Evolutionary conservation across 2,113 vertebrate species (phyloP).

Genomic region (Maccullochella peelii): DNA sequence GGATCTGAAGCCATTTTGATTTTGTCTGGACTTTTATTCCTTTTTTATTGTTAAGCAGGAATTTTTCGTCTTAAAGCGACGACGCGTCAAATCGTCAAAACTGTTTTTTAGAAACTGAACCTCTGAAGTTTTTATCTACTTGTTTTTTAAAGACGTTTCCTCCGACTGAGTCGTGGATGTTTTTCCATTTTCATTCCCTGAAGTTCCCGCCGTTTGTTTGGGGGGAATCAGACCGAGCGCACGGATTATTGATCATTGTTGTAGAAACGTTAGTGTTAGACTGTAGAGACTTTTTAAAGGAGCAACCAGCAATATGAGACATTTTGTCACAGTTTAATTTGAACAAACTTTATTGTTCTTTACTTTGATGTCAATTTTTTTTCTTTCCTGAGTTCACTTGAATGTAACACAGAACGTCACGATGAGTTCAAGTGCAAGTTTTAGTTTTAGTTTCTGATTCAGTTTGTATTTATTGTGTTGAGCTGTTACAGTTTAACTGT

Average conservation of each 20-base stretch:
- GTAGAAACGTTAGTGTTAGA: constrained; percentile 3
- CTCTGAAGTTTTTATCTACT: background rate
- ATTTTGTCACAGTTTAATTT: background rate
- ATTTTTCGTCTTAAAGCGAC: background rate
- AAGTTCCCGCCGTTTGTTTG: background rate
- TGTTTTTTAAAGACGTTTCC: constrained; percentile 7
- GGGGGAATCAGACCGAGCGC: too few relatives aligned
- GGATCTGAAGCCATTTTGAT: constrained; percentile 56
- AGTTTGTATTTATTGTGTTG: constrained; percentile 54
- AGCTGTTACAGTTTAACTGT: constrained; percentile 11
- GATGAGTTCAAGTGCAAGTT: background rate
- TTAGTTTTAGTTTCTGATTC: background rate
- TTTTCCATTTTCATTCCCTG: background rate
- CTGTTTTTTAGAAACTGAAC: background rate
- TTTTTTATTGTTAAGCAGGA: constrained; percentile 18
- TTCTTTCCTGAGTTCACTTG: constrained; percentile 26
- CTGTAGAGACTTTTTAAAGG: constrained; percentile 10
- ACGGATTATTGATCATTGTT: background rate
- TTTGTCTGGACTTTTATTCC: background rate
- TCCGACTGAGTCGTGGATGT: background rate
- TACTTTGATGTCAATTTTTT: constrained; percentile 10
- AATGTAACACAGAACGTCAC: background rate
- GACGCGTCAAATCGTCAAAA: background rate
- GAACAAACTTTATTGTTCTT: constrained; percentile 33
- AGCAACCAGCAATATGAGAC: constrained; percentile 40